These are phyloP conservation scores for Chouioia cunea DNA, from an alignment of 2,888 invertebrate species.

Conservation along the genomic window DNA sequence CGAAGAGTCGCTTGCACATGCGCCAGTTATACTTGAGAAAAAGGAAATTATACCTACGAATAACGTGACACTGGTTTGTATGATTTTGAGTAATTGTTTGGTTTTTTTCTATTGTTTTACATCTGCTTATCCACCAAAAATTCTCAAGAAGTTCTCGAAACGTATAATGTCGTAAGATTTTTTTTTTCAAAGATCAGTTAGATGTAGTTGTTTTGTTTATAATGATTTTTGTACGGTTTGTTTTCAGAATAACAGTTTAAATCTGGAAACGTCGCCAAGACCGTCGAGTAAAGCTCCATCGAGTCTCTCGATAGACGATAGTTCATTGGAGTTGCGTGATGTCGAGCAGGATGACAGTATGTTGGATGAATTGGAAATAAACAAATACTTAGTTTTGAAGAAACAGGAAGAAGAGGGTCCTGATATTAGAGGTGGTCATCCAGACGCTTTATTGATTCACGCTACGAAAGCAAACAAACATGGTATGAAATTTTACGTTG, in stretches of 20 bases:
- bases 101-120: no score
- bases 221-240: constrained; percentile 2
- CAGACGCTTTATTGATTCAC: constrained; percentile 94
- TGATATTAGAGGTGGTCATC: constrained; percentile 91
- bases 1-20: constrained; percentile 43
- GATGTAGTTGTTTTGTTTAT: not conserved
- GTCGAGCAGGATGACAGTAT: constrained; percentile 64
- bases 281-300: constrained; percentile 63
- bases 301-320: constrained; percentile 63
- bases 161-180: no score
- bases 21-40: constrained; percentile 53
- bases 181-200: no score
- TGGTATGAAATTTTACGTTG: constrained; percentile 73
- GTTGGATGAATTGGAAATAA: constrained; percentile 85
- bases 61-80: constrained; percentile 56
- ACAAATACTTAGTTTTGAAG: constrained; percentile 83
- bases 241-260: constrained; percentile 58
- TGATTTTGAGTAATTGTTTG: not conserved
- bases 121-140: no score
- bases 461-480: constrained; percentile 95
- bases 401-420: constrained; percentile 88
- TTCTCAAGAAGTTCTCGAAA: no score
- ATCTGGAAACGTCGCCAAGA: constrained; percentile 59
- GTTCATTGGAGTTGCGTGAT: constrained; percentile 59
- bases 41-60: constrained; percentile 57